A percentile compares a stretch with the other conserved stretches of the same genome.
Evolutionary conservation across 2,797 vertebrate genomes (phyloP).

Genomic region (Amniataba percoides): DNA sequence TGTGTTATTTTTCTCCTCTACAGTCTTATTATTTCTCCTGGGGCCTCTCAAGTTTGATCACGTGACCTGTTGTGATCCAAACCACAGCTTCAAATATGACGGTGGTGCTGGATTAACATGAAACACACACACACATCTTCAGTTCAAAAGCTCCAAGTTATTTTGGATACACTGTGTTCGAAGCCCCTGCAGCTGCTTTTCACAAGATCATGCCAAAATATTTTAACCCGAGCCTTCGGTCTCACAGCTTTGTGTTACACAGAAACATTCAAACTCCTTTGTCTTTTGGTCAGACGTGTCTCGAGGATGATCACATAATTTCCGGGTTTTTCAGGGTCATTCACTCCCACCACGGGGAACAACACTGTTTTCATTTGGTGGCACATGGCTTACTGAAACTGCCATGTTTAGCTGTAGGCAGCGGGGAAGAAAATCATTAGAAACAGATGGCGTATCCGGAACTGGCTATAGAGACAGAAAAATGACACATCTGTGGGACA

Average conservation of each 20-base stretch:
- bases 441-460: constrained; percentile 66
- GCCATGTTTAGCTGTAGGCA: constrained; percentile 61
- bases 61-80: background rate
- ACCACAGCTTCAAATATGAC: constrained; percentile 1
- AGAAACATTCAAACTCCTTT: constrained; percentile 1
- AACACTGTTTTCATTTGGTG: constrained; percentile 48
- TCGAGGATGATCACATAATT: constrained; percentile 10
- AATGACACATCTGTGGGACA: constrained; percentile 64
- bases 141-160: background rate
- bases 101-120: background rate
- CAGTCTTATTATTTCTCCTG: background rate
- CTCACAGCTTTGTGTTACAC: background rate
- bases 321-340: constrained; percentile 21
- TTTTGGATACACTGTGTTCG: background rate
- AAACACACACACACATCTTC: background rate
- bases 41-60: background rate
- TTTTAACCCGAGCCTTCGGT: background rate
- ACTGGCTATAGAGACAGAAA: constrained; percentile 41
- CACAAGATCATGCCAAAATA: background rate
- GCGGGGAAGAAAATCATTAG: constrained; percentile 59
- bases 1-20: background rate
- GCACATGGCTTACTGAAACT: constrained; percentile 46
- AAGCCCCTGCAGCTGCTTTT: constrained; percentile 11
- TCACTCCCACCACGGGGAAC: constrained; percentile 22
- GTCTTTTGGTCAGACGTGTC: background rate